Conservation (phyloP, 2,888 invertebrate species). For the Caenorhabditis wallacei region DNA sequence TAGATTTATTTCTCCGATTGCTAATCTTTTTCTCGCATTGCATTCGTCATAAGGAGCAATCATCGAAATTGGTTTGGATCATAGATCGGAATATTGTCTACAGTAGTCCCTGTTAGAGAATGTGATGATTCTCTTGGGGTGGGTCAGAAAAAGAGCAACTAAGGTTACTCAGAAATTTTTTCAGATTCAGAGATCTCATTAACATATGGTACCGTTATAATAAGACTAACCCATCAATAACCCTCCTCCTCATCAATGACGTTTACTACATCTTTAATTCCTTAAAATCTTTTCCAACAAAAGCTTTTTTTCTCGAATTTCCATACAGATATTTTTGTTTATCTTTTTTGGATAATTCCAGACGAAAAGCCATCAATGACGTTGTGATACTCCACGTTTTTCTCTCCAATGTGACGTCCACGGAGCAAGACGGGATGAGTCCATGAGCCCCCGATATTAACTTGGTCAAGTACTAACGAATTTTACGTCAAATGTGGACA, state of each 20-base stretch:
- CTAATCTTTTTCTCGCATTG: slow-evolving; percentile 62
- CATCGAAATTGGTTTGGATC: neutral
- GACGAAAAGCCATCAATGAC: too few relatives aligned
- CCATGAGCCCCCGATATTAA: neutral
- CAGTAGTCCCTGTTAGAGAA: neutral
- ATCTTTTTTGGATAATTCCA: too few relatives aligned
- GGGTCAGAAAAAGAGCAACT: too few relatives aligned
- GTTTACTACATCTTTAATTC: neutral
- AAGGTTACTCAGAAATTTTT: too few relatives aligned
- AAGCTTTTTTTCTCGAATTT: too few relatives aligned
- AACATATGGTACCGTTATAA: too few relatives aligned
- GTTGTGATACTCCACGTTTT: too few relatives aligned
- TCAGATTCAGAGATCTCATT: neutral
- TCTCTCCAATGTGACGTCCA: neutral
- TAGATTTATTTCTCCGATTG: slow-evolving; percentile 13
- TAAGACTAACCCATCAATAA: neutral
- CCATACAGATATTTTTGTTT: too few relatives aligned
- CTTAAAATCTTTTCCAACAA: too few relatives aligned
- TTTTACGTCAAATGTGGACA: neutral
- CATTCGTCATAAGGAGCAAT: neutral
- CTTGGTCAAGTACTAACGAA: neutral
- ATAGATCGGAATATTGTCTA: neutral
- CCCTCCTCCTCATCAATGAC: neutral
- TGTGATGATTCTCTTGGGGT: too few relatives aligned
- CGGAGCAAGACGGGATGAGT: neutral